Conservation (phyloP, 2,797 vertebrate species). For the Meriones psammophilus region DNA sequence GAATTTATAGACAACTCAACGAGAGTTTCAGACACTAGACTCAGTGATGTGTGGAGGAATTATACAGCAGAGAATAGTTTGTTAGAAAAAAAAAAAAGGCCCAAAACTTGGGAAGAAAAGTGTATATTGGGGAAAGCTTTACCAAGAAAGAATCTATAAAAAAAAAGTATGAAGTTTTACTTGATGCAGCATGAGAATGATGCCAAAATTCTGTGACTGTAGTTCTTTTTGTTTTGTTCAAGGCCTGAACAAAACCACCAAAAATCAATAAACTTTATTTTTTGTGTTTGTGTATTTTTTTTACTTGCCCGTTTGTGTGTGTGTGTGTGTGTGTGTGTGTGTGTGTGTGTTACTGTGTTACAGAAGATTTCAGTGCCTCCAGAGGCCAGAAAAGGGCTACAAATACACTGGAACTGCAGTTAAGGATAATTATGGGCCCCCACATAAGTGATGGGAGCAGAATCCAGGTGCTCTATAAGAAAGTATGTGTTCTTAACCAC, state of each 20-base stretch:
- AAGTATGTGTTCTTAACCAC: neutral
- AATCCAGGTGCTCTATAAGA: neutral
- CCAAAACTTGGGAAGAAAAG: conserved; percentile 57
- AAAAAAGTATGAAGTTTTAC: conserved; percentile 28
- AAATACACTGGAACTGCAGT: neutral
- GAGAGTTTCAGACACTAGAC: neutral
- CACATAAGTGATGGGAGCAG: neutral
- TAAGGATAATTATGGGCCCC: neutral
- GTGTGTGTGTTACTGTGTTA: neutral
- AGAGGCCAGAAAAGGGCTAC: neutral
- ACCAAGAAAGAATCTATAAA: neutral
- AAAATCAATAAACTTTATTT: conserved; percentile 18
- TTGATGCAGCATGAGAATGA: neutral
- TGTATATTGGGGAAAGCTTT: neutral
- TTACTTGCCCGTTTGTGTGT: no score
- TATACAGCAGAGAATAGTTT: neutral
- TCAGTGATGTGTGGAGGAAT: neutral
- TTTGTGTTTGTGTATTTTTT: neutral
- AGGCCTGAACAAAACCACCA: neutral
- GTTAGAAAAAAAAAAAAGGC: neutral
- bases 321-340: neutral
- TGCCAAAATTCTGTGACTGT: neutral
- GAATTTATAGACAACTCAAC: neutral
- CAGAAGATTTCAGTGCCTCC: no score
- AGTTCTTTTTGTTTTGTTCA: neutral